A percentile compares a stretch with the other conserved stretches of the same genome.
These are phyloP conservation scores for Puffinus mauretanicus DNA, from an alignment of 2,113 vertebrate species.

Conservation along the genomic window DNA sequence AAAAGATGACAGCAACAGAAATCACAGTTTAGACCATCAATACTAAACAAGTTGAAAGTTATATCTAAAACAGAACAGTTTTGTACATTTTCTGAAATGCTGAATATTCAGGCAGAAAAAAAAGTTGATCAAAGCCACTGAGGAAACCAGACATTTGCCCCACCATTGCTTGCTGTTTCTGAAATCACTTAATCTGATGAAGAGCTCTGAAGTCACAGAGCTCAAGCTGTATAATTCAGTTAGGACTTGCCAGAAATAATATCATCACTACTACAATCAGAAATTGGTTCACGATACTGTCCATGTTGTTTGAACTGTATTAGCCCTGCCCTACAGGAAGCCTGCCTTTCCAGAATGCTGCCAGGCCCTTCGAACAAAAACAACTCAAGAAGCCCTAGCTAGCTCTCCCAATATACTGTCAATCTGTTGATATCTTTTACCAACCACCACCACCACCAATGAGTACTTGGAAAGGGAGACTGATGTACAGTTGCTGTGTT, in stretches of 20 bases:
- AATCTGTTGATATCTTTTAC: rapidly evolving
- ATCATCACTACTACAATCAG: background rate
- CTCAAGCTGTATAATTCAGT: background rate
- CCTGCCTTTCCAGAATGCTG: background rate
- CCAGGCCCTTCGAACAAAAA: background rate
- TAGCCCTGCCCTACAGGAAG: background rate
- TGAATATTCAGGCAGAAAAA: background rate
- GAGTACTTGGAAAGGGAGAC: background rate
- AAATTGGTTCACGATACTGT: background rate
- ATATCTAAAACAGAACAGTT: background rate
- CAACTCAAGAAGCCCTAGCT: background rate
- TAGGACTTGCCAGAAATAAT: background rate
- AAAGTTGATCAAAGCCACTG: background rate
- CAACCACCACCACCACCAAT: background rate
- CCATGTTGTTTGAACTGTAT: background rate
- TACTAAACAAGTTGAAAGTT: background rate
- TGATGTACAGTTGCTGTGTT: background rate
- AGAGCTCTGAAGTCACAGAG: background rate
- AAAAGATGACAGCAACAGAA: background rate
- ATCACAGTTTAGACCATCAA: background rate
- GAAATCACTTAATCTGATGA: background rate
- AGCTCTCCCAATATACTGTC: background rate
- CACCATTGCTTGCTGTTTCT: background rate
- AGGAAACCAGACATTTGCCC: background rate
- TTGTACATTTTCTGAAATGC: background rate